Evolutionary conservation across 2,888 invertebrate species (phyloP).

Genomic region (Acheta domesticus): DNA sequence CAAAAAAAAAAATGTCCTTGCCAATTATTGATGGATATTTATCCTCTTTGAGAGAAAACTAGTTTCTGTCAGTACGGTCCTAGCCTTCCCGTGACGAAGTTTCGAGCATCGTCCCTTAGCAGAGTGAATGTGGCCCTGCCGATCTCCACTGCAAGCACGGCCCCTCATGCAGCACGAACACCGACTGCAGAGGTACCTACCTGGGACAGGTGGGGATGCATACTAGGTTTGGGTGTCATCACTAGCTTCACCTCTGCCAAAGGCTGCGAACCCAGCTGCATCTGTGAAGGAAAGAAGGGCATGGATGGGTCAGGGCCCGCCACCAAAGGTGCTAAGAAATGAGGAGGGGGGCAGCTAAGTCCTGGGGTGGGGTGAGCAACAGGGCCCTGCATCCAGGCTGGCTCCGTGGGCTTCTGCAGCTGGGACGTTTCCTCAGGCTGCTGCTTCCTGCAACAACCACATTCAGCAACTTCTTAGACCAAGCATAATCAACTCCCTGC

Average conservation of each 20-base stretch:
- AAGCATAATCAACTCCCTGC: too few species aligned
- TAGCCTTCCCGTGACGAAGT: too few species aligned
- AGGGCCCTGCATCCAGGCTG: not conserved
- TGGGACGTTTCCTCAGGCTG: not conserved
- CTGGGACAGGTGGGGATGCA: not conserved
- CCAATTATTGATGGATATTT: too few species aligned
- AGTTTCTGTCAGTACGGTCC: too few species aligned
- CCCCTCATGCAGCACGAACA: too few species aligned
- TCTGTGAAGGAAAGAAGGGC: slow-evolving; percentile 9
- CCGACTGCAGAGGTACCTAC: not conserved
- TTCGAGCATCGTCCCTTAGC: too few species aligned
- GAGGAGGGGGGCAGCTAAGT: slow-evolving; percentile 1
- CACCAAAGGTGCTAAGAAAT: not conserved
- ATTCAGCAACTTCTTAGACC: too few species aligned
- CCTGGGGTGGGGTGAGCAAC: not conserved
- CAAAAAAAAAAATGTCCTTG: too few species aligned
- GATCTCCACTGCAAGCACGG: too few species aligned
- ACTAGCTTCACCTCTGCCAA: not conserved
- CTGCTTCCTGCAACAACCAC: not conserved
- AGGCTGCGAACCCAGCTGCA: slow-evolving; percentile 18
- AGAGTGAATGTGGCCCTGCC: too few species aligned
- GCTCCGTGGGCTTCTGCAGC: not conserved
- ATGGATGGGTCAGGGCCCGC: not conserved
- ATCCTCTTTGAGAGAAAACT: too few species aligned
- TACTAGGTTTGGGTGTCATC: not conserved